phyloP scores from a whole-genome alignment of 2,113 vertebrate species.

The Elephantulus edwardii region DNA sequence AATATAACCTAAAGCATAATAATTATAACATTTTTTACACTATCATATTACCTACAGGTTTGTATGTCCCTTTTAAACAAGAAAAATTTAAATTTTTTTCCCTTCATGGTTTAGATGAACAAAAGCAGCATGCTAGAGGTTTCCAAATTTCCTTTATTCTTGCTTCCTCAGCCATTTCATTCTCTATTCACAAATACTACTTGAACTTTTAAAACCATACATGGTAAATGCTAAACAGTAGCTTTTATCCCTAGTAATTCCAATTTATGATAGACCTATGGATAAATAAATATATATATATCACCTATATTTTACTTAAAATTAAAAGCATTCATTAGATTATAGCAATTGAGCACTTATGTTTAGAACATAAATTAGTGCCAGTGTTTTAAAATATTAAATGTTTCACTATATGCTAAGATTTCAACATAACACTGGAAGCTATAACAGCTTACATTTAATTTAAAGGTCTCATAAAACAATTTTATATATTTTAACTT shows the following conservation, averaged over 20 bases:
- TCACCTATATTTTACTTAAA: constrained; percentile 79
- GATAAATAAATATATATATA: constrained; percentile 76
- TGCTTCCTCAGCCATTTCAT: constrained; percentile 56
- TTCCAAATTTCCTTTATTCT: constrained; percentile 34
- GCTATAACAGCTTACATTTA: constrained; percentile 40
- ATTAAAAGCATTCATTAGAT: constrained; percentile 66
- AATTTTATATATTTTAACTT: constrained; percentile 53
- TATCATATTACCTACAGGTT: constrained; percentile 35
- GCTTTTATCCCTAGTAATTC: constrained; percentile 77
- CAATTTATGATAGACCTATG: constrained; percentile 79
- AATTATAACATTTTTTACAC: constrained; percentile 17
- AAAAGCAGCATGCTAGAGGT: constrained; percentile 52
- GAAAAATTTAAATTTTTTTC: too few relatives aligned
- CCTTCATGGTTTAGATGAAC: constrained; percentile 56
- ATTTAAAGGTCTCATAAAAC: constrained; percentile 41
- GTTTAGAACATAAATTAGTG: constrained; percentile 36
- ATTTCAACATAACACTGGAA: constrained; percentile 24
- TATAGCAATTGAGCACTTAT: constrained; percentile 46
- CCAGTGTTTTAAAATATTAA: constrained; percentile 39
- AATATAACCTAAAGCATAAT: constrained; percentile 25
- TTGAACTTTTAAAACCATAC: constrained; percentile 78
- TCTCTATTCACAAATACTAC: constrained; percentile 58
- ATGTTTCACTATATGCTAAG: constrained; percentile 35
- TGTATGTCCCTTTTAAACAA: neutral
- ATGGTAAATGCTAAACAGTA: constrained; percentile 79